Conservation (phyloP, 2,113 vertebrate genomes). For the Panurus biarmicus region DNA sequence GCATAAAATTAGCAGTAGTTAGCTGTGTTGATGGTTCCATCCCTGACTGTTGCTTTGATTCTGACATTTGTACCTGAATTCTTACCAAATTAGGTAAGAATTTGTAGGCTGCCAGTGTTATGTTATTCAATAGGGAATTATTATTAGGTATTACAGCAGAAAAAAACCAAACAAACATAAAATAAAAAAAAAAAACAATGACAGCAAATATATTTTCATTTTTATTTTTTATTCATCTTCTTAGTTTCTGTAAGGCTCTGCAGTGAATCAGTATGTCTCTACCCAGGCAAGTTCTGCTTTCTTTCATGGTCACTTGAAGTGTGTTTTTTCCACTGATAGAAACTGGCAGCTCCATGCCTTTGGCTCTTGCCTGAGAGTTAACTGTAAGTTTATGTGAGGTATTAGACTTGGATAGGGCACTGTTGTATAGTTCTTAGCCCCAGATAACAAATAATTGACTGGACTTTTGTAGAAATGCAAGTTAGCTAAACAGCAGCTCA, state of each 20-base stretch:
- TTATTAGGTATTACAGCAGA: not conserved
- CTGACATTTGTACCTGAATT: not conserved
- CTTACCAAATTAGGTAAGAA: not conserved
- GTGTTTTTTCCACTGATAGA: not conserved
- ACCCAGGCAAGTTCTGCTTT: not conserved
- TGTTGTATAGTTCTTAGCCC: not conserved
- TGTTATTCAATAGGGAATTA: not conserved
- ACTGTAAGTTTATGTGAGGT: not conserved
- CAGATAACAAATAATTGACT: not conserved
- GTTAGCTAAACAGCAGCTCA: not conserved
- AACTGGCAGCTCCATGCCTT: not conserved
- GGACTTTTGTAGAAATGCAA: not conserved
- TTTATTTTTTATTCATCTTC: not conserved
- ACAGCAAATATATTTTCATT: not conserved
- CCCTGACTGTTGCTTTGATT: not conserved
- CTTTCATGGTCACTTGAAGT: not conserved
- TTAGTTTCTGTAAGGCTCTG: not conserved
- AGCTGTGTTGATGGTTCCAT: not conserved
- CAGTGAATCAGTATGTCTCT: not conserved
- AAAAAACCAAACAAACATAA: not conserved
- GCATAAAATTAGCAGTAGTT: not conserved
- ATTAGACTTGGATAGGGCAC: not conserved
- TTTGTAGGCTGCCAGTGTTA: not conserved
- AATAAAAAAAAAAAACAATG: accelerated
- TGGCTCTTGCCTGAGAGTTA: not conserved